Conservation (phyloP, 2,888 invertebrate species). For the Rotaria socialis region DNA sequence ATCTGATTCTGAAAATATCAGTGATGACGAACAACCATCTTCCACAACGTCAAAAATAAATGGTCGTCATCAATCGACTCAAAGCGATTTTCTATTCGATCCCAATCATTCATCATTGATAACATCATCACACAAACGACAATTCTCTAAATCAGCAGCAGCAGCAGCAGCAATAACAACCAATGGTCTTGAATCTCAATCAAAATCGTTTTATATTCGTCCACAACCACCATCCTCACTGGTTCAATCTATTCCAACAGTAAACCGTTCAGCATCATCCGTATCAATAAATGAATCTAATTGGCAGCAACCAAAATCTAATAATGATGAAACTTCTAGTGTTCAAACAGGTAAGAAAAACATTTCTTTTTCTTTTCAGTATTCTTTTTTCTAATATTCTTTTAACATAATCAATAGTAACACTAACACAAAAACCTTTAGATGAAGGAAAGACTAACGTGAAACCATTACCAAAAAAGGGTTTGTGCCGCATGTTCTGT, state of each 20-base stretch:
- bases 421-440: not conserved
- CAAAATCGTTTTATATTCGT: slow-evolving; percentile 26
- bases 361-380: too few relatives aligned
- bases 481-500: not conserved
- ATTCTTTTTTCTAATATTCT: not conserved
- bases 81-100: slow-evolving; percentile 36
- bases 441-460: not conserved
- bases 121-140: not conserved
- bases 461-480: slow-evolving; percentile 8
- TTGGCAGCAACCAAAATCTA: not conserved
- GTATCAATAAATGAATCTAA: not conserved
- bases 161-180: not conserved
- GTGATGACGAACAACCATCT: not conserved
- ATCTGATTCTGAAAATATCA: not conserved
- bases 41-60: not conserved
- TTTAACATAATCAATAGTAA: not conserved
- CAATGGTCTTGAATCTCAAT: slow-evolving; percentile 8
- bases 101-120: not conserved
- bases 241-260: not conserved
- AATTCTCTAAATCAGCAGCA: not conserved
- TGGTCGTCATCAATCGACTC: not conserved
- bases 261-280: not conserved
- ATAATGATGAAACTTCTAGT: not conserved
- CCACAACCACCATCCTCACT: slow-evolving; percentile 11
- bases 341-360: not conserved